Base-by-base conservation (phyloP, 92 coral and sea anemone species). In the Zoanthus sociatus region DNA sequence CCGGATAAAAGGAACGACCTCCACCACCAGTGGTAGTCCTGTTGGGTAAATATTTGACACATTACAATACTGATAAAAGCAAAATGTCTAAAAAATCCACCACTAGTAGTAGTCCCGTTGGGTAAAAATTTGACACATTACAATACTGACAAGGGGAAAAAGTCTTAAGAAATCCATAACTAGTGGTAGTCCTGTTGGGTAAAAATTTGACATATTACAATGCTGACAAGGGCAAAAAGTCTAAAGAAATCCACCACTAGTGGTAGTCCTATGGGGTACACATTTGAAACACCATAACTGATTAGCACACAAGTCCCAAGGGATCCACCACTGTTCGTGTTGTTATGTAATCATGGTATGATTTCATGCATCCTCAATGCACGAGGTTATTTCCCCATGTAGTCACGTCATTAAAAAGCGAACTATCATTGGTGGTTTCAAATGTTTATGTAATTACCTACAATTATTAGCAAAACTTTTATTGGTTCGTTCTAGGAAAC, bases 21-120 rank as follows among this genome's bases (percentile, higher is more conserved):
- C 99, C 99, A 97, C 99, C 99, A 97, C 99, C 99, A 97, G 71
- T 97, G 99, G 71, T 97, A 97, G 82, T 97, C 98, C 99, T 97
- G 89, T 47, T 6, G 86, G 53, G 68, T 54, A 73, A 55, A 84
- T 12, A 66, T 9, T 81, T 45, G 10, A 42, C 7, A 8, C 11
- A 69, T 79, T 77, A 77, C 2, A 55, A 77, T 4, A 14, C 21
- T 18, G 48, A 50, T 0, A 50, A 5, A 0, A 0, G 9, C 12
- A 50, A 50, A 50, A 7, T 0, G 12, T 50, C 55, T 50, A 50
- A 37, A 37, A 37, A 4, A 37, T 88, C 99, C 99, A 95, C 98
- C 99, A 97, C 99, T 98, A 97, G 69, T 97, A 98, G 74, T 97
- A 97, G 79, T 97, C 98, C 99, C 95, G 87, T 45, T 7, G 86